Percentiles rank a stretch among this genome's conserved stretches.
phyloP scores from a whole-genome alignment of 2,888 invertebrate genomes.

The Drosophila trichaetosa region DNA sequence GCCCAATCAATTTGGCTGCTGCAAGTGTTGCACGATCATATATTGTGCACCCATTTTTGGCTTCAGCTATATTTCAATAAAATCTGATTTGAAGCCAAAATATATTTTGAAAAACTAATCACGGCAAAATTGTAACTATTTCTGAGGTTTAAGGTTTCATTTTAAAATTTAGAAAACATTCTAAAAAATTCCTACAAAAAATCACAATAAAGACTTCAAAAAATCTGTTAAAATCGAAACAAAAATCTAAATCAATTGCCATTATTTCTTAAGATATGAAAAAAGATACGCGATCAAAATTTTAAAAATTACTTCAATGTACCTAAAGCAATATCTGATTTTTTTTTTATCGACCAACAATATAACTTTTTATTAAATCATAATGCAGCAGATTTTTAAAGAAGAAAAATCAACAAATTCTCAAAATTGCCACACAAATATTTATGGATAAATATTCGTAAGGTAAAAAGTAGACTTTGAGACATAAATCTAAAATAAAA shows the following conservation, averaged over 20 bases:
- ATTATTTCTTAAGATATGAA: background rate
- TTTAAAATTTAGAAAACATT: background rate
- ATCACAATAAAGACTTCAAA: too few species aligned
- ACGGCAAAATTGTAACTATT: background rate
- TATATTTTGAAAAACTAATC: background rate
- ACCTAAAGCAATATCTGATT: too few species aligned
- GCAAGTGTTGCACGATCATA: conserved; percentile 40
- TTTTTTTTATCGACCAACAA: background rate
- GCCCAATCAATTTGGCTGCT: conserved; percentile 30
- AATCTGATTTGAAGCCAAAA: background rate
- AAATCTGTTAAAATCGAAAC: background rate
- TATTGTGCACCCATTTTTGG: background rate
- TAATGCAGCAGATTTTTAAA: background rate
- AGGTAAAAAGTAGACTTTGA: background rate
- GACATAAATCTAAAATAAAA: background rate
- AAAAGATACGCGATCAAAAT: background rate
- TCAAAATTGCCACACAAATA: background rate
- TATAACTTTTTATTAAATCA: background rate
- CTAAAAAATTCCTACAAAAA: background rate
- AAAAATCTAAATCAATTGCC: background rate
- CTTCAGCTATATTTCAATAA: background rate
- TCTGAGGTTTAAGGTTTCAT: background rate
- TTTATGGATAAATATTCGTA: background rate
- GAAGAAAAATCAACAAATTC: background rate
- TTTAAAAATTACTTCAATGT: background rate